These are phyloP conservation scores for Plebejus argus DNA, from an alignment of 2,888 invertebrate species.

Conservation along the genomic window DNA sequence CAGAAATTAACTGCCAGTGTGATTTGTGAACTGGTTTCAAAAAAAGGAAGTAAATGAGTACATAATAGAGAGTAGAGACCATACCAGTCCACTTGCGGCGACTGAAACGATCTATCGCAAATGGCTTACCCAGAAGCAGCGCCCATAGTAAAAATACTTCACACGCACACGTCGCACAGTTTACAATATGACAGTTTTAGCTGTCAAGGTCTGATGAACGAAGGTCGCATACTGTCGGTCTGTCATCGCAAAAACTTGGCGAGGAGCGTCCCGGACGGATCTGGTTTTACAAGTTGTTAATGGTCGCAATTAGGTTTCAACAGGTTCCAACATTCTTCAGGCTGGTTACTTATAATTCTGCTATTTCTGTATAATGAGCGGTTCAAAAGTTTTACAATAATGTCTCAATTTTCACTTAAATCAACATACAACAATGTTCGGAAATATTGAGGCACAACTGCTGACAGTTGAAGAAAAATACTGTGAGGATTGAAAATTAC, in stretches of 20 bases:
- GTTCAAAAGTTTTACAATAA: conserved; percentile 5
- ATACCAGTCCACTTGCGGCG: no score
- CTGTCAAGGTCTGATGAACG: not conserved
- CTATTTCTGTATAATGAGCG: not conserved
- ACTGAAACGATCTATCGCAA: no score
- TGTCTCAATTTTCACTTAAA: not conserved
- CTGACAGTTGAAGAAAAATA: not conserved
- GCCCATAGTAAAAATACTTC: not conserved
- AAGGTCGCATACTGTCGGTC: not conserved
- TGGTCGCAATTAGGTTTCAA: conserved; percentile 7
- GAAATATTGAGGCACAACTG: not conserved
- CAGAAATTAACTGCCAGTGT: no score
- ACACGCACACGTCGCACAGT: no score
- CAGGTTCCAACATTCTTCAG: conserved; percentile 25
- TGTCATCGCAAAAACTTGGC: conserved; percentile 29
- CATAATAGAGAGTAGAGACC: no score
- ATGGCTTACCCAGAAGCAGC: no score
- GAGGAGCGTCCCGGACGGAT: conserved; percentile 3
- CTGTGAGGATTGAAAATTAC: not conserved
- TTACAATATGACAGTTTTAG: not conserved
- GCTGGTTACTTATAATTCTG: conserved; percentile 1
- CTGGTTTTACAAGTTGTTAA: conserved; percentile 17
- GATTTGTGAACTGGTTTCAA: no score
- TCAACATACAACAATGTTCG: not conserved
- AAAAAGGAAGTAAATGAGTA: no score